Base-by-base conservation (phyloP, 2,888 invertebrate species). In the Macaria notata region DNA sequence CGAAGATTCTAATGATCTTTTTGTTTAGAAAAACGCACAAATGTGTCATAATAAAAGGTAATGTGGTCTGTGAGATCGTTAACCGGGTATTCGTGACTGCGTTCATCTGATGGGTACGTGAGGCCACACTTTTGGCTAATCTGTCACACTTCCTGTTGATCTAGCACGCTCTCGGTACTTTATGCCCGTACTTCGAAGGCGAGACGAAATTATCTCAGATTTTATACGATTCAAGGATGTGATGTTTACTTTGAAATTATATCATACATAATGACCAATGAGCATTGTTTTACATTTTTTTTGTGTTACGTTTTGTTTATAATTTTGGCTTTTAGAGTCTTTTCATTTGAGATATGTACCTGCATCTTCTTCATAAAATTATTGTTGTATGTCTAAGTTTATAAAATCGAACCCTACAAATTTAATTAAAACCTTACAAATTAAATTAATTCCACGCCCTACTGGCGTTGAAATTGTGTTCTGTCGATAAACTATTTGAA, bases 91-190 rank as follows among this genome's bases (percentile, higher is more conserved):
- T 61, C 63, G 61, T 64, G 62, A 54, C 42, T 56, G 51, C 60
- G 64, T 64, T 41, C 45, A 67, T 69, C 69, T 62, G 65, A 68
- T 66, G 62, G 19, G 49, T 59, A 62, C 61, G 65, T 62, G 65
- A 57, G 53, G 57, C 56, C 65, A 62, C 64, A 65, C 54, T 61
- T 70, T 61, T 68, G 59, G 69, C 63, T 72, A 66, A 75, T 73
- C 72, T 73, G 63, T 67, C 60, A 66, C 78, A 77, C 78, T 78
- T 78, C 76, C 77, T 76, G 75, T 77, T 59, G 42, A 66, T 66
- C 70, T 64, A 60, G 29, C 33, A 4, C 9, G 45, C n/a, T 42
- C 4, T 36, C 4, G 43, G 43, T 49, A 49, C 43, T 45, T 50
- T 46, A 9, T 43, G 38, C 9, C 31, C 38, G 6, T 54, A 54